phyloP scores from a whole-genome alignment of 1,140 invertebrate genomes.

The Oreohelix idahoensis region DNA sequence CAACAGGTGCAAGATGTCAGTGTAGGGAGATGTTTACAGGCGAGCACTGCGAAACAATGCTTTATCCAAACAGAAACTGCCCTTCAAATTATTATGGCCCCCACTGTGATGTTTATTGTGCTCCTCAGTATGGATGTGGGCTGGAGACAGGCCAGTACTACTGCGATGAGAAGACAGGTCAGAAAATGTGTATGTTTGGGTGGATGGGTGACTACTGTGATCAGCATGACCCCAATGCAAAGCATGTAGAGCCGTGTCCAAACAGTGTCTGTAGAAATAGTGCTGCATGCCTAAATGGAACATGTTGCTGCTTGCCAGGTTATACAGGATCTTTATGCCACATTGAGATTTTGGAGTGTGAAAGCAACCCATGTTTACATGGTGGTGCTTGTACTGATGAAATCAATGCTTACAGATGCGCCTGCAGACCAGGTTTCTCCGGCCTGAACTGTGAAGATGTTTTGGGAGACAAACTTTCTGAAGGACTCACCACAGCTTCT shows the following conservation, averaged over 20 bases:
- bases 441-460: conserved; percentile 44
- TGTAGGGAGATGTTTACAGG: conserved; percentile 92
- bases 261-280: conserved; percentile 47
- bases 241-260: conserved; percentile 44
- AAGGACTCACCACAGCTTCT: neutral
- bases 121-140: conserved; percentile 34
- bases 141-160: conserved; percentile 84
- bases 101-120: conserved; percentile 36
- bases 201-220: conserved; percentile 93
- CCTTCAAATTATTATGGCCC: conserved; percentile 37
- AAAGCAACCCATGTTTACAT: conserved; percentile 83
- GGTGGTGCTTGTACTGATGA: conserved; percentile 84
- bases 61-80: conserved; percentile 25
- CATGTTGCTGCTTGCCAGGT: conserved; percentile 49
- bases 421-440: conserved; percentile 32
- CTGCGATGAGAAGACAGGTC: conserved; percentile 81
- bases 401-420: conserved; percentile 71
- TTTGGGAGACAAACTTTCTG: neutral
- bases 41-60: conserved; percentile 83
- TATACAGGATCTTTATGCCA: conserved; percentile 58
- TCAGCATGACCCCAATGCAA: conserved; percentile 60
- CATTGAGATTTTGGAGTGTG: conserved; percentile 76
- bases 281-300: conserved; percentile 41
- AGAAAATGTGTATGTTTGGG: conserved; percentile 89
- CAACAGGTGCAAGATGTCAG: conserved; percentile 37